Conservation (phyloP, 2,888 invertebrate species). For the Didymodactylos carnosus region DNA sequence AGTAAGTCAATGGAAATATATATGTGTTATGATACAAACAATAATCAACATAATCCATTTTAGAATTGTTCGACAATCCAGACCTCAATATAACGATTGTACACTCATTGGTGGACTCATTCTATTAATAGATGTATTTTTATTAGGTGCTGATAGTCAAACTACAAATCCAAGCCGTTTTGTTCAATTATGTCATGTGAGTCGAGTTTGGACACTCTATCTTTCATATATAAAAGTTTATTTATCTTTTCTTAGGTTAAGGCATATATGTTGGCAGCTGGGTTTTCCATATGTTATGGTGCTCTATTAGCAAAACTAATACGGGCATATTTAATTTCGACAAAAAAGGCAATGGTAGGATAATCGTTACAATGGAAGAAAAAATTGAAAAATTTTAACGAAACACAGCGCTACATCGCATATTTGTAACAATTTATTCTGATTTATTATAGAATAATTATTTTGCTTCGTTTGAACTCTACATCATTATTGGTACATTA, state of each 20-base stretch:
- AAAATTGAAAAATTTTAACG: too few species aligned
- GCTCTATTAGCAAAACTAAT: conserved; percentile 99
- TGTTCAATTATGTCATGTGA: conserved; percentile 75
- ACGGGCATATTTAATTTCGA: conserved; percentile 83
- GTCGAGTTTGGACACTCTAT: conserved; percentile 26
- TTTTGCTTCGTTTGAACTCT: not conserved
- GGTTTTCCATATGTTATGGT: conserved; percentile 90
- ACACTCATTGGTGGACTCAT: conserved; percentile 80
- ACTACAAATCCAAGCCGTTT: conserved; percentile 39
- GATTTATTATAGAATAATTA: not conserved
- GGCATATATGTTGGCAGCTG: conserved; percentile 74
- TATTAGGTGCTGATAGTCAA: conserved; percentile 45
- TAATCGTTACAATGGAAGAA: too few species aligned
- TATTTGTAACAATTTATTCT: too few species aligned
- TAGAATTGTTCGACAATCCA: conserved; percentile 85
- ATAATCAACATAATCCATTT: conserved; percentile 14
- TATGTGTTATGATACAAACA: not conserved
- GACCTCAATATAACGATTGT: conserved; percentile 87
- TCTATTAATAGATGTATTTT: conserved; percentile 68
- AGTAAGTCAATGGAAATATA: conserved; percentile 40
- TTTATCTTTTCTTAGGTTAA: conserved; percentile 42
- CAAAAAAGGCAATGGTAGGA: conserved; percentile 50
- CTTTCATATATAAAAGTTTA: not conserved
- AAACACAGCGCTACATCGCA: too few species aligned
- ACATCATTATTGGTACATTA: conserved; percentile 40